Percentiles rank a stretch among this genome's conserved stretches.
phyloP scores from a whole-genome alignment of 2,113 vertebrate genomes.

The Ctenomys sociabilis region DNA sequence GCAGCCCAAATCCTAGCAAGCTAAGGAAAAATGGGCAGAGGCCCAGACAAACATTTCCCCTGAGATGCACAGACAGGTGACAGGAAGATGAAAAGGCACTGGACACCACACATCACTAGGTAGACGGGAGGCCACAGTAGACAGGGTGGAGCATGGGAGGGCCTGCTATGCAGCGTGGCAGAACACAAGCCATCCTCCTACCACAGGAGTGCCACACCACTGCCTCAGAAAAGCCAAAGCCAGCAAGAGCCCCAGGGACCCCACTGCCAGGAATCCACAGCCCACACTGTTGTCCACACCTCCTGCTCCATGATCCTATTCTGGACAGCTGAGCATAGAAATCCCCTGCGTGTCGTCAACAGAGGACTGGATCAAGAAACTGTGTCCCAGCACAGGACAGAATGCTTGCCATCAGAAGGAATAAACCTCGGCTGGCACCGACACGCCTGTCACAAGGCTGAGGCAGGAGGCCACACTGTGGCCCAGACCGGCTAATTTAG shows the following conservation, averaged over 20 bases:
- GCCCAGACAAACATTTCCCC: not conserved
- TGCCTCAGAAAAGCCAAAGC: not conserved
- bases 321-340: not conserved
- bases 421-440: not conserved
- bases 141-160: too few relatives aligned
- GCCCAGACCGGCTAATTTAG: not conserved
- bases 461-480: not conserved
- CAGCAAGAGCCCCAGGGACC: not conserved
- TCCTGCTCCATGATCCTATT: not conserved
- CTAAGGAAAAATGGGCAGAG: not conserved
- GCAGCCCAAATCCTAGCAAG: not conserved
- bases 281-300: not conserved
- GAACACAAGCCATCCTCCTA: not conserved
- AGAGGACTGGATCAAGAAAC: not conserved
- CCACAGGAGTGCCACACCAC: not conserved
- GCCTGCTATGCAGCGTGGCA: not conserved
- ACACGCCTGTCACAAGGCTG: not conserved
- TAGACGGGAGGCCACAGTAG: not conserved
- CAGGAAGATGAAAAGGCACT: not conserved
- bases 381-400: not conserved
- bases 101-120: accelerated
- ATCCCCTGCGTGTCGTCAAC: too few relatives aligned
- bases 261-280: not conserved
- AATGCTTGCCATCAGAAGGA: not conserved
- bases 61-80: not conserved